Evolutionary conservation across 30 jellyfish, hydroid and myxozoan species (phyloP), one percentile per base, ranked within the genome.

Genomic region (Cassiopea andromeda): DNA sequence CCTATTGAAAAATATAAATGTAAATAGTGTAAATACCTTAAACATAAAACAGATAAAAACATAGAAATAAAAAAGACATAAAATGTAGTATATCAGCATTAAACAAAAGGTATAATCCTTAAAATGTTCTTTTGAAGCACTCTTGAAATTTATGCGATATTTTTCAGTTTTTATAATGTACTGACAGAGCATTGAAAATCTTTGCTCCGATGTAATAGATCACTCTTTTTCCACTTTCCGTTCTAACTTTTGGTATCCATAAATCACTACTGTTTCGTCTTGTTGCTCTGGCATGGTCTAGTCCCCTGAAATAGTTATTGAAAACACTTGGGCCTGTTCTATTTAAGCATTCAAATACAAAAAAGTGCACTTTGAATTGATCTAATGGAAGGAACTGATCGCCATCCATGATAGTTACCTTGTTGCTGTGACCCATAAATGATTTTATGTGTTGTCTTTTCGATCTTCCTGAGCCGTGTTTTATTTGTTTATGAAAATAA

Each of bases 321-420:
- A 84, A 84, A 82, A 84, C 92, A 2, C 70, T 85, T 69, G 92
- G 92, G 70, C 77, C 92, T 69, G 92, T 84, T 72, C 92, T 77
- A 84, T 84, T 69, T 72, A 72, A 69, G 85, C 92, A 84, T 84
- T 84, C 70, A 67, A 84, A 84, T 2, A 72, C 85, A 15, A 66
- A 66, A 27, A 14, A 5, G 27, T 66, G 75, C 75, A 66, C 75
- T 5, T 66, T 66, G 75, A 66, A 72, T 69, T 48, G 92, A 47
- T 84, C 85, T 71, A 61, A 84, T 72, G 77, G 92, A 84, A 46
- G 85, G 85, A 72, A 84, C 69, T 69, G 92, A 82, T 66, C 91
- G 45, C 75, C 75, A 66, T 16, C 8, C 75, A 68, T 49, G 68
- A 64, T 1, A 71, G 73, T 70, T 64, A 2, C 46, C 66, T 7